Base-by-base conservation (phyloP, 2,888 invertebrate genomes). In the Tetranychus piercei region DNA sequence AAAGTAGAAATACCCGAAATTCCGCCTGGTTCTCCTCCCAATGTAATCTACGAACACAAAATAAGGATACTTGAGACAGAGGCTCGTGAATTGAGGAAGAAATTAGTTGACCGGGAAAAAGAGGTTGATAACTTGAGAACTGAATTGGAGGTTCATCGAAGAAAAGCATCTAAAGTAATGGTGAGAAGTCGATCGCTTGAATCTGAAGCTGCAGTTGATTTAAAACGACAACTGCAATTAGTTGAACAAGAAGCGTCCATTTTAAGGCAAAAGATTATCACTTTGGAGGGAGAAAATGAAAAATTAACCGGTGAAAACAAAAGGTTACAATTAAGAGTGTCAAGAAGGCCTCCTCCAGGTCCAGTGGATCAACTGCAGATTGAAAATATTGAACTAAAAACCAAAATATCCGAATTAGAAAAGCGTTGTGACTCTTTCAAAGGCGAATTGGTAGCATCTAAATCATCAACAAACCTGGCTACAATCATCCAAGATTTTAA, bases 241-340 rank as follows among this genome's bases (percentile, higher is more conserved):
- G 87, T 90, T 74, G 90, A 90, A 81, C 89, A 90, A 82, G 91
- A 91, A 83, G 88, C 88, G 3, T 84, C 84, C 74, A 86, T 88
- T 73, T 83, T 90, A 73, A 84, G 89, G 78, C 84, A 86, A 44
- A 90, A 88, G 67, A 55, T 81, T 71, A 77, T 78, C 7, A 79
- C 80, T 22, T 73, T 91, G 43, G 90, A 91, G 83, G 83, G 83
- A 64, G 90, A 91, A 80, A 90, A 90, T 80, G 90, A 91, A 78
- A 89, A 88, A 82, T 81, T 91, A 73, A 84, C 84, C 76, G 85
- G 86, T 72, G 90, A 91, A 82, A 90, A 90, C 80, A 89, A 88
- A 79, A 87, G 87, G 77, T 81, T 90, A 79, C 87, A 88, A 81
- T 81, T 88, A 74, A 77, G 80, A n/a, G 75, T 79, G 6, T 79